Evolutionary conservation across 2,113 vertebrate genomes (phyloP), one percentile per base, ranked within the genome.

Genomic region (Willisornis vidua): DNA sequence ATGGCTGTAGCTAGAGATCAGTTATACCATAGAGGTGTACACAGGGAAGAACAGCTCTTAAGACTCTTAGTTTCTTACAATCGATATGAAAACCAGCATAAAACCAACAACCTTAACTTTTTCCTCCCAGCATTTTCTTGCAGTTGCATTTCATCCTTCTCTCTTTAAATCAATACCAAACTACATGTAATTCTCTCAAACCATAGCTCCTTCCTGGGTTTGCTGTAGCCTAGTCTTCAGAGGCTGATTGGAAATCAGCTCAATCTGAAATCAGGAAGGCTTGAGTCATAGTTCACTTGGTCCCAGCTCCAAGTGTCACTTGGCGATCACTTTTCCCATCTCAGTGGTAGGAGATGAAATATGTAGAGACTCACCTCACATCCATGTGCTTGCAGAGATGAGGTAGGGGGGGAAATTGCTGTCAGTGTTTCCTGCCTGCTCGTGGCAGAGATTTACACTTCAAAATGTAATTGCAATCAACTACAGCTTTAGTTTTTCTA

Each of bases 221-320:
- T 88, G n/a, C 68, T 90, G 63, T 79, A 74, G 76, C 76, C 33
- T 77, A 17, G 49, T 89, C 85, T 94, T 94, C 68, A 78, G 73
- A 90, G 73, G 59, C 91, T 86, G 86, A 74, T 88, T 97, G 83
- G 76, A 94, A 97, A 94, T 94, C 63, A 71, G 65, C 73, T 89
- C 83, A 77, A 71, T 94, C 51, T 93, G 86, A 94, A 95, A 94
- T 90, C 86, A 77, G 92, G 88, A 88, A 67, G 66, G 49, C 24
- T 61, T 94, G 85, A 87, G 94, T 93, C 89, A 87, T 89, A 95
- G 90, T 90, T 96, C 92, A 67, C 76, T 90, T 93, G 80, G 83
- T 90, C 91, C 61, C 59, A 80, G 39, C 68, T 90, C 89, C 51
- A 90, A 74, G 89, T 84, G 88, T 96, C 86, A 90, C 43, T 90